phyloP scores from a whole-genome alignment of 2,888 invertebrate species.

The Drosophila multiciliata region DNA sequence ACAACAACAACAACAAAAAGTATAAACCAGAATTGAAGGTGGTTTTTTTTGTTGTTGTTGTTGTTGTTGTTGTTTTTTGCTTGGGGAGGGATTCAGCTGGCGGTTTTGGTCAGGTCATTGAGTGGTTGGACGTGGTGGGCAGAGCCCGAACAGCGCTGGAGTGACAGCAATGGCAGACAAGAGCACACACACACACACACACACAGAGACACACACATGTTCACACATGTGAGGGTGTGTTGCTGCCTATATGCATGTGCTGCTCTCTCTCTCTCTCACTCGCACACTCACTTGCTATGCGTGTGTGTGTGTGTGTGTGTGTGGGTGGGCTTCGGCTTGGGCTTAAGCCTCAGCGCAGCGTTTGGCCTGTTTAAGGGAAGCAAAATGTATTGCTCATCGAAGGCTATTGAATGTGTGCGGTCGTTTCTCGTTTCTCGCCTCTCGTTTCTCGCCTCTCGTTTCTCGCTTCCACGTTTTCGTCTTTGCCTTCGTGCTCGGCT shows the following conservation, averaged over 20 bases:
- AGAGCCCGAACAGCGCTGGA: conserved; percentile 39
- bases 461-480: conserved; percentile 18
- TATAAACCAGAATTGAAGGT: conserved; percentile 40
- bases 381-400: conserved; percentile 82
- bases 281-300: not conserved
- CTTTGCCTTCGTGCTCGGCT: conserved; percentile 17
- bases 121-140: conserved; percentile 77
- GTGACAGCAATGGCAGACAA: conserved; percentile 69
- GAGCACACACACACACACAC: conserved; percentile 20
- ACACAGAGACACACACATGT: conserved; percentile 9
- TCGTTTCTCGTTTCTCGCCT: conserved; percentile 25
- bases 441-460: conserved; percentile 14
- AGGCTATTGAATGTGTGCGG: conserved; percentile 80
- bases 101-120: conserved; percentile 69
- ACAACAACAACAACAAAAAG: conserved; percentile 20
- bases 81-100: conserved; percentile 8
- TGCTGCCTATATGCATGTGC: conserved; percentile 58
- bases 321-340: conserved; percentile 25
- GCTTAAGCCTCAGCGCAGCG: conserved; percentile 46
- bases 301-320: conserved; percentile 21
- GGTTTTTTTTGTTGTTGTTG: conserved; percentile 11
- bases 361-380: conserved; percentile 60
- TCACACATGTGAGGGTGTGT: conserved; percentile 46
- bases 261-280: conserved; percentile 43
- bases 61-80: not conserved